Evolutionary conservation across 2,797 vertebrate genomes (phyloP).

Genomic region (Platalea minor): DNA sequence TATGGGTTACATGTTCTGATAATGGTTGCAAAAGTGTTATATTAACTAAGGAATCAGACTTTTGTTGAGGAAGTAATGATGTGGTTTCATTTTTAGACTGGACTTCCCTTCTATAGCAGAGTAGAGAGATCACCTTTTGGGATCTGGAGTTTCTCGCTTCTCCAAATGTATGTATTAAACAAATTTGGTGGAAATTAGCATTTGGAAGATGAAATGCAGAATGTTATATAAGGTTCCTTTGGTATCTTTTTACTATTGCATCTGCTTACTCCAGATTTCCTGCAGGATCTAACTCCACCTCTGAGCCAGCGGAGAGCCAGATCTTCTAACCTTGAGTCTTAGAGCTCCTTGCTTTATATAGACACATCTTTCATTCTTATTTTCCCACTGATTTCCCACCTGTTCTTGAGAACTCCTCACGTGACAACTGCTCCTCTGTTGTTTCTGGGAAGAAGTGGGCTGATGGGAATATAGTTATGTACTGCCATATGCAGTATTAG

Average conservation of each 20-base stretch:
- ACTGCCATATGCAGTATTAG: not conserved
- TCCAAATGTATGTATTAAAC: not conserved
- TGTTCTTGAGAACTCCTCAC: not conserved
- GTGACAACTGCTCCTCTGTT: not conserved
- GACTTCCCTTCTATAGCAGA: not conserved
- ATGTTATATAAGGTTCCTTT: not conserved
- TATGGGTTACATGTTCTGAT: not conserved
- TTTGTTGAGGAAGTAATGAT: not conserved
- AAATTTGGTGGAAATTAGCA: not conserved
- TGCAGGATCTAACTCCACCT: conserved; percentile 28
- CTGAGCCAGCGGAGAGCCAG: not conserved
- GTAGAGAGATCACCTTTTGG: not conserved
- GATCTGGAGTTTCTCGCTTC: not conserved
- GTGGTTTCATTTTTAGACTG: conserved; percentile 4
- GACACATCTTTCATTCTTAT: not conserved
- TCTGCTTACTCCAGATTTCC: conserved; percentile 11
- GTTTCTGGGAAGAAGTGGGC: not conserved
- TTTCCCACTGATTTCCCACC: not conserved
- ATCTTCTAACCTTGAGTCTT: conserved; percentile 4
- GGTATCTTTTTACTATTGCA: conserved; percentile 12
- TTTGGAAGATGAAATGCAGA: not conserved
- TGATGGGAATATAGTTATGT: not conserved
- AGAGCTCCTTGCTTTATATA: not conserved
- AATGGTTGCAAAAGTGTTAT: not conserved
- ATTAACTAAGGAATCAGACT: not conserved